These are phyloP conservation scores for Bellardia bayeri DNA, from an alignment of 2,888 invertebrate species.

Conservation along the genomic window DNA sequence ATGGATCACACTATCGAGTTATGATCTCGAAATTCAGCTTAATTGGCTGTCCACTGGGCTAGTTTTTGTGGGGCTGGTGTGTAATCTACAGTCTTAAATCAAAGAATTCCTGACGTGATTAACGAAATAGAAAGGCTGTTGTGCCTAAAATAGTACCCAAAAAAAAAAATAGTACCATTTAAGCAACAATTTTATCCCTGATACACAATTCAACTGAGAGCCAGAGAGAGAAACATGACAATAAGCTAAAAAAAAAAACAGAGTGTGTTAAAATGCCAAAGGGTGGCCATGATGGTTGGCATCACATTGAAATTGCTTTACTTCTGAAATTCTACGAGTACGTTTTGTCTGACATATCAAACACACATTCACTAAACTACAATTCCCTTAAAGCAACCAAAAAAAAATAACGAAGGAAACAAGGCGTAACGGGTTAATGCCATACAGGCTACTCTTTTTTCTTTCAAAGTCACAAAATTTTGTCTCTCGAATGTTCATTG, in stretches of 20 bases:
- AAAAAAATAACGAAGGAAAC: slow-evolving; percentile 43
- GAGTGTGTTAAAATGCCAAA: slow-evolving; percentile 38
- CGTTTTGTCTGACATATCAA: slow-evolving; percentile 25
- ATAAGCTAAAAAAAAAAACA: neutral
- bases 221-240: slow-evolving; percentile 12
- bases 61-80: too few relatives aligned
- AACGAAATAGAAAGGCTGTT: too few relatives aligned
- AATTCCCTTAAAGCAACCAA: slow-evolving; percentile 23
- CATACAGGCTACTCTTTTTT: slow-evolving; percentile 34
- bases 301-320: slow-evolving; percentile 43
- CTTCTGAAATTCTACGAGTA: slow-evolving; percentile 32
- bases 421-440: slow-evolving; percentile 71
- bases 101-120: too few relatives aligned
- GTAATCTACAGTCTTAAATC: too few relatives aligned
- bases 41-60: too few relatives aligned
- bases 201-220: neutral
- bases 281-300: slow-evolving; percentile 39
- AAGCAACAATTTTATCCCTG: neutral
- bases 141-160: neutral
- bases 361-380: neutral
- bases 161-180: neutral
- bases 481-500: neutral
- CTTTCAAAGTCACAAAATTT: slow-evolving; percentile 2
- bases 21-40: too few relatives aligned
- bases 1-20: too few relatives aligned